phyloP scores from a whole-genome alignment of 2,888 invertebrate genomes.

The Acronicta psi region DNA sequence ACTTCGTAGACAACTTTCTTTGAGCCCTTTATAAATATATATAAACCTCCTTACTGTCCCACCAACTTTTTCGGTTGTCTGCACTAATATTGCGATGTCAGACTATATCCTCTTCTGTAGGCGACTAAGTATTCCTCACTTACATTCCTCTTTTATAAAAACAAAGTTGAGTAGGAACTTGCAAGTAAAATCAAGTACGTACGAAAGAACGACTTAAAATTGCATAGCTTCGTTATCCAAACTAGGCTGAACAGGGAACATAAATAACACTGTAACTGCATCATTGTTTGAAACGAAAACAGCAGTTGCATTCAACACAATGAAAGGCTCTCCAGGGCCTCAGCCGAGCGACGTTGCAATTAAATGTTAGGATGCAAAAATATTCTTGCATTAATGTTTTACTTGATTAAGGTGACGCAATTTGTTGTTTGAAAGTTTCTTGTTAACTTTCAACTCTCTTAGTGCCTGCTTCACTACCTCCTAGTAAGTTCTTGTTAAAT shows the following conservation, averaged over 20 bases:
- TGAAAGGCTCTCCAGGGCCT: conserved; percentile 25
- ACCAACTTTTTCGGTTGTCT: no score
- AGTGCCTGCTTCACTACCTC: no score
- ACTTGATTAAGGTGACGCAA: conserved; percentile 4
- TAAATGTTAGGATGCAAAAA: conserved; percentile 23
- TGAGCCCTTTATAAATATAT: no score
- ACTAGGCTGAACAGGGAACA: neutral
- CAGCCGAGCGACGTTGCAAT: conserved; percentile 12
- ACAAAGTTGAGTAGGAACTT: neutral
- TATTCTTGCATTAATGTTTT: conserved; percentile 1
- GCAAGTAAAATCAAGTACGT: neutral
- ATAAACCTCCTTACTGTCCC: no score
- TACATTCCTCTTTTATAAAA: no score
- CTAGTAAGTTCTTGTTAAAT: no score
- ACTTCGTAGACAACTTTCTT: no score
- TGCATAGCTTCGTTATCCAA: conserved; percentile 2
- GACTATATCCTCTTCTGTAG: no score
- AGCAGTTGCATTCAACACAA: conserved; percentile 27
- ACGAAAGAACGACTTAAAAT: neutral
- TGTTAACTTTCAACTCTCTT: neutral
- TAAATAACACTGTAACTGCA: conserved; percentile 4
- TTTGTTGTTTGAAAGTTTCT: neutral
- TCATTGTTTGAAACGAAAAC: conserved; percentile 25
- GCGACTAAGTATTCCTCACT: no score
- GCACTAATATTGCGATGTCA: no score